These are phyloP conservation scores for Rhizomys pruinosus DNA, from an alignment of 2,113 vertebrate genomes.

Conservation along the genomic window DNA sequence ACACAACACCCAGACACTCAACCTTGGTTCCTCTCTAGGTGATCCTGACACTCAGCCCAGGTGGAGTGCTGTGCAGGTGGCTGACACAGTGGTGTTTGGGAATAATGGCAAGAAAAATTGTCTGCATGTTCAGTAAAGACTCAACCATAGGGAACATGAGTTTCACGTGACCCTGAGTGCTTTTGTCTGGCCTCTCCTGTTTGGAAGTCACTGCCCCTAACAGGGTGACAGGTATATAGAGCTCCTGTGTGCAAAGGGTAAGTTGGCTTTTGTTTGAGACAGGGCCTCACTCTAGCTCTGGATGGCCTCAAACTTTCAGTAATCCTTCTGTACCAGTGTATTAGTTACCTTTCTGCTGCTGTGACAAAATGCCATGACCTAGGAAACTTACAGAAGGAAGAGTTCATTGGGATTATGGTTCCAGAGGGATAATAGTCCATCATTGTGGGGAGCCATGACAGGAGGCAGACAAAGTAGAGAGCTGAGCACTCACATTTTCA, in stretches of 20 bases:
- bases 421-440: too few species aligned
- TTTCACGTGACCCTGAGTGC: too few species aligned
- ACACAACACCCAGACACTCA: too few species aligned
- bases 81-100: background rate
- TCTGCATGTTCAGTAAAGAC: background rate
- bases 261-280: background rate
- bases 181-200: background rate
- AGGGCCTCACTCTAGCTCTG: background rate
- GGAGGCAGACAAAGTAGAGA: too few species aligned
- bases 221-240: background rate
- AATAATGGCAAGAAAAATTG: background rate
- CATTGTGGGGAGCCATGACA: too few species aligned
- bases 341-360: too few species aligned
- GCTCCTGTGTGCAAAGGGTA: background rate
- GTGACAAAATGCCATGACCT: too few species aligned
- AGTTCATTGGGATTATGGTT: too few species aligned
- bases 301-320: background rate
- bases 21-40: background rate
- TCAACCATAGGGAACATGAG: background rate
- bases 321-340: too few species aligned
- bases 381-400: too few species aligned
- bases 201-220: background rate
- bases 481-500: too few species aligned
- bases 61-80: background rate
- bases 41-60: background rate